Evolutionary conservation across 23 tunicate species (phyloP).

Genomic region (Halocynthia roretzi): DNA sequence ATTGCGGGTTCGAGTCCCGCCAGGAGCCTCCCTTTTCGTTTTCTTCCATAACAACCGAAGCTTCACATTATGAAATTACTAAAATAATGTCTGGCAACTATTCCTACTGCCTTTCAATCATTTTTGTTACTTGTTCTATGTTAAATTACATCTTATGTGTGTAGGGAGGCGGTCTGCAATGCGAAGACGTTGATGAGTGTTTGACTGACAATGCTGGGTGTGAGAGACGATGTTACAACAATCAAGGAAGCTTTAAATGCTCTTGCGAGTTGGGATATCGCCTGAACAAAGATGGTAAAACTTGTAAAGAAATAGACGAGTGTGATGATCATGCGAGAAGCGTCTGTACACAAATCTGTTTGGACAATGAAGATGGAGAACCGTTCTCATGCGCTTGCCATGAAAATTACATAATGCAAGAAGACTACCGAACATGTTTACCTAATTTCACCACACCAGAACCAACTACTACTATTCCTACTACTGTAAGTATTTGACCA

Average conservation of each 20-base stretch:
- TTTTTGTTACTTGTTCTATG: background rate
- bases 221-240: constrained; percentile 68
- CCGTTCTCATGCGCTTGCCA: constrained; percentile 65
- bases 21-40: constrained; percentile 50
- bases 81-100: too few species aligned
- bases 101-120: background rate
- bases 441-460: constrained; percentile 21
- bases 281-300: constrained; percentile 21
- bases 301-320: constrained; percentile 70
- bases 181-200: constrained; percentile 66
- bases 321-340: constrained; percentile 54
- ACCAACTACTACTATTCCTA: constrained; percentile 4
- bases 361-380: constrained; percentile 33
- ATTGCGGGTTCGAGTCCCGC: constrained; percentile 97
- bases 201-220: constrained; percentile 56
- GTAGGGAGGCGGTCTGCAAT: background rate
- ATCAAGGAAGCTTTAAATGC: constrained; percentile 54
- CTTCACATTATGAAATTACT: too few species aligned
- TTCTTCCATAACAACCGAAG: too few species aligned
- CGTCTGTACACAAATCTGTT: constrained; percentile 53
- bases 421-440: constrained; percentile 50
- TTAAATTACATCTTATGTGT: background rate
- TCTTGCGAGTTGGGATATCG: constrained; percentile 59
- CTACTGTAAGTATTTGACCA: background rate
- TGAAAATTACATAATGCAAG: constrained; percentile 23